Percentiles rank a stretch among this genome's conserved stretches.
These are phyloP conservation scores for Megastigmus dorsalis DNA, from an alignment of 2,888 invertebrate genomes.

Conservation along the genomic window DNA sequence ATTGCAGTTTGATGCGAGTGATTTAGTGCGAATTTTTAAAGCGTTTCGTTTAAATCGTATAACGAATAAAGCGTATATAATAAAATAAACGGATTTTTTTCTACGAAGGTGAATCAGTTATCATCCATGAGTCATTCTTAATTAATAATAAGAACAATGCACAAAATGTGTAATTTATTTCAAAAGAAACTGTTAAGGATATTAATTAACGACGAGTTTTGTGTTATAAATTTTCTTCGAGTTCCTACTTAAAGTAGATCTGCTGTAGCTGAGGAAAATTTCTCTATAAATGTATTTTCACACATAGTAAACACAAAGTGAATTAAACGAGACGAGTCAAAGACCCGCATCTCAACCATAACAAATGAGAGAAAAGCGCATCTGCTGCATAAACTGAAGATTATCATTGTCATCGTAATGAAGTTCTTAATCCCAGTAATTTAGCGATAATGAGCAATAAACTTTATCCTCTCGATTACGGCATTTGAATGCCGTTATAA, in stretches of 20 bases:
- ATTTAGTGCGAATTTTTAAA: too few species aligned
- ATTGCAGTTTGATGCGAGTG: too few species aligned
- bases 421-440: background rate
- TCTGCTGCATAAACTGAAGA: constrained; percentile 11
- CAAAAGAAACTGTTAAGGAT: background rate
- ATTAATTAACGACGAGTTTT: too few species aligned
- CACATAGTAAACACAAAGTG: background rate
- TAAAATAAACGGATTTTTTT: too few species aligned
- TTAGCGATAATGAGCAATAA: constrained; percentile 7
- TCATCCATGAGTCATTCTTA: too few species aligned
- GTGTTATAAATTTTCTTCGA: too few species aligned
- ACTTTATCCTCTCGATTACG: constrained; percentile 11
- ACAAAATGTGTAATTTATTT: background rate
- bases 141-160: too few species aligned
- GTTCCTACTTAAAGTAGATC: too few species aligned
- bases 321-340: constrained; percentile 15
- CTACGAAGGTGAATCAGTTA: too few species aligned
- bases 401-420: constrained; percentile 17
- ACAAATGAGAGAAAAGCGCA: constrained; percentile 33
- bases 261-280: background rate
- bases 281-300: background rate
- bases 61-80: too few species aligned
- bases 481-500: too few species aligned
- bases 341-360: constrained; percentile 32
- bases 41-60: too few species aligned